A percentile compares a stretch with the other conserved stretches of the same genome.
phyloP scores from a whole-genome alignment of 2,888 invertebrate species.

The Cantharis rustica region DNA sequence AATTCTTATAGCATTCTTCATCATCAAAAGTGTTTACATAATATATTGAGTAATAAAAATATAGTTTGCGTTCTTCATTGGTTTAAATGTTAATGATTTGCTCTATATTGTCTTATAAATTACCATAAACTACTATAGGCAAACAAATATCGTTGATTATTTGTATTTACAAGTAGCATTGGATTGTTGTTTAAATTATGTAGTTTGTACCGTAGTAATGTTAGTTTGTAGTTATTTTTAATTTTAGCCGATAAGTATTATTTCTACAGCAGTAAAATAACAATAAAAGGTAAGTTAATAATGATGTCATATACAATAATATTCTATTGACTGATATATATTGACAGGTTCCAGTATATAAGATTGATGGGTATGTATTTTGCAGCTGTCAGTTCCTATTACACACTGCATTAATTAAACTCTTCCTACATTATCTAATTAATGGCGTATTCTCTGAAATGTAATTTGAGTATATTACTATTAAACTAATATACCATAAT shows the following conservation, averaged over 20 bases:
- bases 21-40: too few species aligned
- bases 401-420: neutral
- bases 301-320: neutral
- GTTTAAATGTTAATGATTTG: too few species aligned
- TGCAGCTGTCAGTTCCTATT: neutral
- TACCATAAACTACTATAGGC: too few species aligned
- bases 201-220: too few species aligned
- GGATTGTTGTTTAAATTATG: neutral
- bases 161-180: too few species aligned
- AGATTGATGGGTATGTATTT: neutral
- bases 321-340: neutral
- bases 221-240: neutral
- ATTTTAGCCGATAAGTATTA: neutral
- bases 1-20: too few species aligned
- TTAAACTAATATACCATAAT: neutral
- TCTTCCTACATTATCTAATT: neutral
- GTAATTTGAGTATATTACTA: neutral
- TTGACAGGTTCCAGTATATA: neutral
- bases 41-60: too few species aligned
- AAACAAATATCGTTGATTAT: too few species aligned
- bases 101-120: too few species aligned
- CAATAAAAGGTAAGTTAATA: neutral
- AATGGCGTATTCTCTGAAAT: neutral
- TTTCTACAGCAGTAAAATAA: neutral
- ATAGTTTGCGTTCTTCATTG: too few species aligned